Evolutionary conservation across 2,113 vertebrate species (phyloP), one percentile per base, ranked within the genome.

Genomic region (Dendrocopos noguchii): DNA sequence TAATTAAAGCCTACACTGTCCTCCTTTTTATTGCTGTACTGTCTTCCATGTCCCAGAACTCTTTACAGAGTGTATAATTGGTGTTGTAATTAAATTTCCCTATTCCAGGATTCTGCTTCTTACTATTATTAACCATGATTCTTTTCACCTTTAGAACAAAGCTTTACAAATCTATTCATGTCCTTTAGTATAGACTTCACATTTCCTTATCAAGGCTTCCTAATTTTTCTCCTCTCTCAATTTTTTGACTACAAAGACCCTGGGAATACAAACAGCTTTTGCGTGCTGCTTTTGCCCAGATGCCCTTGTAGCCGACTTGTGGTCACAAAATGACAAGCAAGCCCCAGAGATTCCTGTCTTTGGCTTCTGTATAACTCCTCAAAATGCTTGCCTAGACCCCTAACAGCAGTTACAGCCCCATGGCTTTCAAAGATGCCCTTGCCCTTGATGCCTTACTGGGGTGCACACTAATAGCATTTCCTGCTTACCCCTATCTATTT

Each of bases 1-100:
- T 95, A 91, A 93, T 95, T 93, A 88, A 94, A 94, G 61, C 53
- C 39, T 75, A 15, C 24, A 36, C 36, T 81, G 70, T 84, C 57
- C 76, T 91, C 60, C 79, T 89, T 80, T 88, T 67, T 1, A 2
- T 25, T 52, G 5, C n/a, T 55, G 18, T 16, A 12, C 73, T 39
- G 31, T 44, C 70, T 88, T 84, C 55, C 22, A 39, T 12, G 1
- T 75, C 61, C 68, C 57, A 90, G 65, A 72, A 78, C 44, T 53
- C 80, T 67, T 52, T 52, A 47, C 8, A 34, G 31, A 90, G 52
- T 2, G 0, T 42, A 20, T 42, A 78, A 78, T 2, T 83, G 57
- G 33, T 15, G 12, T 4, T 75, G 81, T 55, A 93, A 95, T 82
- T 67, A 87, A 94, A 80, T 80, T 47, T 13, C 36, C 20, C 22